Conservation (phyloP, 2,797 vertebrate genomes). For the Merluccius polli region DNA sequence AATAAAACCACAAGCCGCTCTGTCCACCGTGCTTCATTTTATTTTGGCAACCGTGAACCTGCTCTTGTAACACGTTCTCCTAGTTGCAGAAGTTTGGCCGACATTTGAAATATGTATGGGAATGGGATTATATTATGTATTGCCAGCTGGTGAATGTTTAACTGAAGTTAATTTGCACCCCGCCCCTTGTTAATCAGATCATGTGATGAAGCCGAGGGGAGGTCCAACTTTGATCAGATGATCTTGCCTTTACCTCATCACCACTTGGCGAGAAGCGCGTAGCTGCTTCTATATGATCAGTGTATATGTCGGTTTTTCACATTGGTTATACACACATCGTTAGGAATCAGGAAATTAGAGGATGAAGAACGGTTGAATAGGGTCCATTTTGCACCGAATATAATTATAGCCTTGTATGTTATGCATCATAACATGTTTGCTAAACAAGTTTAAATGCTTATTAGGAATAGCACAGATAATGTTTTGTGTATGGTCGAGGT, state of each 20-base stretch:
- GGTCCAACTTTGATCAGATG: too few species aligned
- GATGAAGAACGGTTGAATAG: not conserved
- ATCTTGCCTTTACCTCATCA: not conserved
- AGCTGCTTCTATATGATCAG: not conserved
- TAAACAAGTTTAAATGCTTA: not conserved
- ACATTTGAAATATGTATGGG: not conserved
- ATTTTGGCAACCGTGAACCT: not conserved
- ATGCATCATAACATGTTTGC: not conserved
- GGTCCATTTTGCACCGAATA: not conserved
- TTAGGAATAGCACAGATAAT: not conserved
- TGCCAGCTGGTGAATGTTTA: not conserved
- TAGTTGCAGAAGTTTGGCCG: constrained; percentile 36
- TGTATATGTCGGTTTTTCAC: not conserved
- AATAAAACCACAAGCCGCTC: too few species aligned
- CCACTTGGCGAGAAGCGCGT: not conserved
- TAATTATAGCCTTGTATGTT: not conserved
- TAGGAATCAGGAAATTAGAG: not conserved
- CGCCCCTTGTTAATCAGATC: not conserved
- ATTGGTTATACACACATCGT: not conserved
- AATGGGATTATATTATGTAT: not conserved
- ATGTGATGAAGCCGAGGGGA: not conserved
- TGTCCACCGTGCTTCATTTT: not conserved
- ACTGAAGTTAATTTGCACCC: constrained; percentile 3
- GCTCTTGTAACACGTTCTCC: not conserved
- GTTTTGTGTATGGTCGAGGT: not conserved